A percentile compares a stretch with the other conserved stretches of the same genome.
phyloP scores from a whole-genome alignment of 2,797 vertebrate species.

The Gouania willdenowi region DNA sequence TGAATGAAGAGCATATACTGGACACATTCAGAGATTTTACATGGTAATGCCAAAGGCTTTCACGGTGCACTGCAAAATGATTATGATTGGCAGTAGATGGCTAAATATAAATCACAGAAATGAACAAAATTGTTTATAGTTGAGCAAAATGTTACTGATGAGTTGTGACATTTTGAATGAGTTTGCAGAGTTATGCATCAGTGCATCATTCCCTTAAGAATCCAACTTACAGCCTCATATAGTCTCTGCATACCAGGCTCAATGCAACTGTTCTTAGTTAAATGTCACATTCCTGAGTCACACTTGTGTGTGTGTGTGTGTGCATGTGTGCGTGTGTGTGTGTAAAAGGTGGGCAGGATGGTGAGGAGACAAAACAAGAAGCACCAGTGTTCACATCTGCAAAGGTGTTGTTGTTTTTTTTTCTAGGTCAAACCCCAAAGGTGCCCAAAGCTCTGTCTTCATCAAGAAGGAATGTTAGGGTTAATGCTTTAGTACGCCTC shows the following conservation, averaged over 20 bases:
- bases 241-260: slow-evolving; percentile 11
- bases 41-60: slow-evolving; percentile 1
- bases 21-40: background rate
- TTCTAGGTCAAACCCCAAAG: background rate
- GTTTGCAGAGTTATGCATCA: slow-evolving; percentile 1
- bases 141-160: slow-evolving; percentile 22
- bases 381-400: slow-evolving; percentile 4
- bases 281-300: slow-evolving; percentile 49
- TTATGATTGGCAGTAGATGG: slow-evolving; percentile 3
- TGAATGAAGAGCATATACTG: background rate
- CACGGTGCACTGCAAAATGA: background rate
- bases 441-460: background rate
- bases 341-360: background rate
- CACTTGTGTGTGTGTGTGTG: background rate
- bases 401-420: background rate
- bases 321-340: background rate
- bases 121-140: background rate
- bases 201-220: slow-evolving; percentile 10
- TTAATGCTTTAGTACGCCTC: too few relatives aligned
- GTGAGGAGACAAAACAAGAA: slow-evolving; percentile 5
- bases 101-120: background rate
- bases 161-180: slow-evolving; percentile 19
- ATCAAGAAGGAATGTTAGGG: too few relatives aligned
- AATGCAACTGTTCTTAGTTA: slow-evolving; percentile 34
- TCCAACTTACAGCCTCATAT: background rate